Conservation (phyloP, 2,113 vertebrate species). For the Sylvilagus bachmani region DNA sequence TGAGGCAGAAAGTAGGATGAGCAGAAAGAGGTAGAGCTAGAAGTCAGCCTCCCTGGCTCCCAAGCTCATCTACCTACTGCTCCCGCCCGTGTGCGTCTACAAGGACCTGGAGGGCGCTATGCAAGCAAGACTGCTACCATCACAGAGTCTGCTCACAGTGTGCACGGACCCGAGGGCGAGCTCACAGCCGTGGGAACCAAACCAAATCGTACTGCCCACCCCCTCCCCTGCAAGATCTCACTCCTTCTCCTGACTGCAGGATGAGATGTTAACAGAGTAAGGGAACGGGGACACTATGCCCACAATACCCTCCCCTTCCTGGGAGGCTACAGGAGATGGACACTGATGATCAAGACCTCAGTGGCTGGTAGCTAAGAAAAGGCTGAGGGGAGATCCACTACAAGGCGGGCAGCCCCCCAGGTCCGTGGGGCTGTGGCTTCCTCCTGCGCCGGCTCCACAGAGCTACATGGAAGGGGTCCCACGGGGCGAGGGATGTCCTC, state of each 20-base stretch:
- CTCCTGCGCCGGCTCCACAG: background rate
- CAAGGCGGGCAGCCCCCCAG: background rate
- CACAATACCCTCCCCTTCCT: background rate
- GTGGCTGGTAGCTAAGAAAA: background rate
- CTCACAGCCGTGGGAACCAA: slow-evolving; percentile 23
- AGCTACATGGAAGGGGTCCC: background rate
- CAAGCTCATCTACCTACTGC: background rate
- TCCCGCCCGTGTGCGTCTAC: background rate
- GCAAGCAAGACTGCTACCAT: background rate
- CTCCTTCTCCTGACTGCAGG: background rate
- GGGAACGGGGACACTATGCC: background rate
- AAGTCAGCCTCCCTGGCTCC: background rate
- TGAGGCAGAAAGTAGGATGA: background rate
- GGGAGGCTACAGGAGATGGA: background rate
- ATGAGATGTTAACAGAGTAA: background rate
- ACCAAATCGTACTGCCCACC: slow-evolving; percentile 9
- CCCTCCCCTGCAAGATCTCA: background rate
- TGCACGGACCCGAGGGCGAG: background rate
- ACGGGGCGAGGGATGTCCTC: background rate
- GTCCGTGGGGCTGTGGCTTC: background rate
- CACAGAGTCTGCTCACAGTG: slow-evolving; percentile 49
- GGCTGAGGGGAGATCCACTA: background rate
- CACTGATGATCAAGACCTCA: background rate
- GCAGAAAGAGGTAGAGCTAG: background rate
- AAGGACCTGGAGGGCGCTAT: background rate